Evolutionary conservation across 2,797 vertebrate species (phyloP).

Genomic region (Hapalemur alaotrensis): DNA sequence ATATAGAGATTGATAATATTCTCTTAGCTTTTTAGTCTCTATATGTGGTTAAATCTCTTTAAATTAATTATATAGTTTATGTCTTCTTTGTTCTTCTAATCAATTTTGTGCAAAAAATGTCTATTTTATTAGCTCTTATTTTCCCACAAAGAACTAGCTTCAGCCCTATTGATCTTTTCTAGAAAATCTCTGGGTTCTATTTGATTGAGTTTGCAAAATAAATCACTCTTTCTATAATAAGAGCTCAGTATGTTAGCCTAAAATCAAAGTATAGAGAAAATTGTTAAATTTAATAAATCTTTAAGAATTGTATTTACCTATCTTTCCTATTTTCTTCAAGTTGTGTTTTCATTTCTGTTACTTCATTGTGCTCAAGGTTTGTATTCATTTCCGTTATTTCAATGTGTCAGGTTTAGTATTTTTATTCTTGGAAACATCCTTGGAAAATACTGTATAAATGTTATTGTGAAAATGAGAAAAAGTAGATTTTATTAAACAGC

Average conservation of each 20-base stretch:
- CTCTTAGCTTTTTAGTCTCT: background rate
- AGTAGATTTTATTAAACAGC: background rate
- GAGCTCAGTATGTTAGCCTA: background rate
- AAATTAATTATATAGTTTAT: background rate
- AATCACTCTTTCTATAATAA: background rate
- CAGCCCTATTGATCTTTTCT: background rate
- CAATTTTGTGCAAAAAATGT: background rate
- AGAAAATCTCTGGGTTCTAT: background rate
- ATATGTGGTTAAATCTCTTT: background rate
- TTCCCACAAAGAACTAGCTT: background rate
- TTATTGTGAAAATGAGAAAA: background rate
- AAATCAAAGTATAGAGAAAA: background rate
- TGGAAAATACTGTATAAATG: background rate
- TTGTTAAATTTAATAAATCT: background rate
- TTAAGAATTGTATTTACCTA: slow-evolving; percentile 1
- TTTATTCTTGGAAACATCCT: background rate
- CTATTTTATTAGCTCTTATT: background rate
- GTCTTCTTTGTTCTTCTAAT: background rate
- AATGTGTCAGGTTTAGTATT: background rate
- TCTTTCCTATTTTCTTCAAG: background rate
- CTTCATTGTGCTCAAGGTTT: background rate
- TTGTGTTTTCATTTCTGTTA: background rate
- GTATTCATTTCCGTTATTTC: slow-evolving; percentile 24
- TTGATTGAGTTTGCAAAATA: slow-evolving; percentile 3
- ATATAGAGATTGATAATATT: background rate